phyloP scores from a whole-genome alignment of 2,888 invertebrate genomes.

The Netelia melanura region DNA sequence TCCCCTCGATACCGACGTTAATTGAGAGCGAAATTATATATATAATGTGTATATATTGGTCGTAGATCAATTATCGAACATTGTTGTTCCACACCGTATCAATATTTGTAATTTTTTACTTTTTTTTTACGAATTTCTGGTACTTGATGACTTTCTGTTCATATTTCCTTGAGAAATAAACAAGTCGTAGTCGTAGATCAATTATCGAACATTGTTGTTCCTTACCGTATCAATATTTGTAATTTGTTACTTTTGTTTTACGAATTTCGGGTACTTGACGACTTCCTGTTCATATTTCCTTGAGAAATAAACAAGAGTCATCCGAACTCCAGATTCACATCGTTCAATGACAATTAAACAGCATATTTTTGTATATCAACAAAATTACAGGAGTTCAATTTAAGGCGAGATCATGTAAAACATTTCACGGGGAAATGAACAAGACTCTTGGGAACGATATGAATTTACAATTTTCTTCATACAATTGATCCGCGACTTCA shows the following conservation, averaged over 20 bases:
- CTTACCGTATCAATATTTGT: background rate
- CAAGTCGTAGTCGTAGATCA: background rate
- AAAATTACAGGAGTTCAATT: conserved; percentile 4
- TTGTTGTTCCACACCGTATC: background rate
- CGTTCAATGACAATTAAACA: conserved; percentile 8
- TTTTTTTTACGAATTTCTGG: background rate
- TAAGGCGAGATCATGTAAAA: conserved; percentile 21
- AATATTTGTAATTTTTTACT: background rate
- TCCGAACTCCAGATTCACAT: conserved; percentile 7
- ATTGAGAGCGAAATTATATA: conserved; percentile 5
- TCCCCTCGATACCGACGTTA: background rate
- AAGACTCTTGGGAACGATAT: conserved; percentile 37
- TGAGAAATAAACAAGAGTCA: conserved; percentile 70
- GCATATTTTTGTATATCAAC: background rate
- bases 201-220: conserved; percentile 11
- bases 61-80: conserved; percentile 5
- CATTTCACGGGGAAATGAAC: conserved; percentile 41
- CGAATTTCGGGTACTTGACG: background rate
- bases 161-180: no score
- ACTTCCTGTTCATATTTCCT: conserved; percentile 65
- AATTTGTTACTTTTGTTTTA: background rate
- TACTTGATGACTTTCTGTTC: conserved; percentile 27
- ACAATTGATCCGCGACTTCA: background rate
- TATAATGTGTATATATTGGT: conserved; percentile 3
- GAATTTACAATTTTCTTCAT: conserved; percentile 18